A percentile compares a stretch with the other conserved stretches of the same genome.
phyloP scores from a whole-genome alignment of 2,797 vertebrate genomes.

The Agapornis canus region DNA sequence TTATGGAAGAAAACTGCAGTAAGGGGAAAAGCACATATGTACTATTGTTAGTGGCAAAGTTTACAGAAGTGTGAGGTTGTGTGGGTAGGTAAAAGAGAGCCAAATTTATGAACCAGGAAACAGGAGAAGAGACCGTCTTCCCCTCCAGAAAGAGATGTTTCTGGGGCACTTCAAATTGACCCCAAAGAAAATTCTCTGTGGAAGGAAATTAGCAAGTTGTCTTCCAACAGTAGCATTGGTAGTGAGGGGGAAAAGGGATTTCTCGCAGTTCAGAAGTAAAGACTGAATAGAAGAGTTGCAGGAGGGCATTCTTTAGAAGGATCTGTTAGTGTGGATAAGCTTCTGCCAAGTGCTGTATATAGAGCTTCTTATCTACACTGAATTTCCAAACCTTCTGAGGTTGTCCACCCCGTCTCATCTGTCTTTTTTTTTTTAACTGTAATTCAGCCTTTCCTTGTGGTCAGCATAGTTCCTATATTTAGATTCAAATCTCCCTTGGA shows the following conservation, averaged over 20 bases:
- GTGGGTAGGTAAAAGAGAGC: neutral
- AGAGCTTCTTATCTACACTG: neutral
- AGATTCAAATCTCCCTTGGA: neutral
- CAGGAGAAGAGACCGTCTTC: neutral
- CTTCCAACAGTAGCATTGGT: neutral
- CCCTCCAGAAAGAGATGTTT: neutral
- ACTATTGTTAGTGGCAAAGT: neutral
- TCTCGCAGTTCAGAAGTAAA: neutral
- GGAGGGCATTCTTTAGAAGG: neutral
- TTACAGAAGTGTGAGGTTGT: neutral
- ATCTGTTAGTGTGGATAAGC: neutral
- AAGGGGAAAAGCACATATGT: neutral
- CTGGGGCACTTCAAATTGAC: rapidly evolving
- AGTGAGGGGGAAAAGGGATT: neutral
- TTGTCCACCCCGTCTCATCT: neutral
- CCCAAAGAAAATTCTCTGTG: neutral
- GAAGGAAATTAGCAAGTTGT: neutral
- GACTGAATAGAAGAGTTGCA: neutral
- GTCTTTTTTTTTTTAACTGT: neutral
- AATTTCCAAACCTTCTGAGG: slow-evolving; percentile 10
- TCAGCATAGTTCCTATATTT: slow-evolving; percentile 8
- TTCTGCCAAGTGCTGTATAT: neutral
- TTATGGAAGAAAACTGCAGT: neutral
- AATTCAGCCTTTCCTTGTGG: neutral
- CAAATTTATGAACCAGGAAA: neutral